A percentile compares a stretch with the other conserved stretches of the same genome.
phyloP scores from a whole-genome alignment of 2,888 invertebrate genomes.

The Cecidostiba fungosa region DNA sequence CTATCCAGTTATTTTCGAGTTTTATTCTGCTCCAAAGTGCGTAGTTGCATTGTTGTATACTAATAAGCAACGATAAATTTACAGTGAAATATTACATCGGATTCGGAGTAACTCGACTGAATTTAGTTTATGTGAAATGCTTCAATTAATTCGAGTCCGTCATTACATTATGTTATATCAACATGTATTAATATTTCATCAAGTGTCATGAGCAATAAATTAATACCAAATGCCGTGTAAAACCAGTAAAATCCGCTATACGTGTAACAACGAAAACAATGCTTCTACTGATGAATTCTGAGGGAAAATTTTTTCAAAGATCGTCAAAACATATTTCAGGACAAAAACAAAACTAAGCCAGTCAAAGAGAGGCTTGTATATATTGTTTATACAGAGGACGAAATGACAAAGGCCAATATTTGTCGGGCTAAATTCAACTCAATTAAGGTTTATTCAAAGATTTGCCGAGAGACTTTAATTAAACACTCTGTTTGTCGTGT shows the following conservation, averaged over 20 bases:
- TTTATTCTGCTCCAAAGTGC: not conserved
- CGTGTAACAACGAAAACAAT: too few relatives aligned
- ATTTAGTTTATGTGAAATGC: not conserved
- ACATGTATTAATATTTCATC: not conserved
- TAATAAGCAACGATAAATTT: not conserved
- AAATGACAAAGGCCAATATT: not conserved
- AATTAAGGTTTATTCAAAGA: conserved; percentile 18
- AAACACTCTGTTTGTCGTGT: not conserved
- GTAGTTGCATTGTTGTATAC: not conserved
- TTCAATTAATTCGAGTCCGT: not conserved
- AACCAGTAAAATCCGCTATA: not conserved
- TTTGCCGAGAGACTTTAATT: conserved; percentile 19
- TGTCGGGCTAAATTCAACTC: not conserved
- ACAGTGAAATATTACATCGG: not conserved
- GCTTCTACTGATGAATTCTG: too few relatives aligned
- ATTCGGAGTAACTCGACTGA: not conserved
- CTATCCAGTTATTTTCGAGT: too few relatives aligned
- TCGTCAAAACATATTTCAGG: not conserved
- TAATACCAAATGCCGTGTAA: too few relatives aligned
- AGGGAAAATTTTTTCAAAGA: not conserved
- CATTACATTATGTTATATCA: not conserved
- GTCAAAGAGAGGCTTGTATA: not conserved
- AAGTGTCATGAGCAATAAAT: too few relatives aligned
- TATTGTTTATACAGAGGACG: not conserved
- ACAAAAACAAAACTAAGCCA: not conserved